phyloP scores from a whole-genome alignment of 2,888 invertebrate species.

The Amaurobius ferox region DNA sequence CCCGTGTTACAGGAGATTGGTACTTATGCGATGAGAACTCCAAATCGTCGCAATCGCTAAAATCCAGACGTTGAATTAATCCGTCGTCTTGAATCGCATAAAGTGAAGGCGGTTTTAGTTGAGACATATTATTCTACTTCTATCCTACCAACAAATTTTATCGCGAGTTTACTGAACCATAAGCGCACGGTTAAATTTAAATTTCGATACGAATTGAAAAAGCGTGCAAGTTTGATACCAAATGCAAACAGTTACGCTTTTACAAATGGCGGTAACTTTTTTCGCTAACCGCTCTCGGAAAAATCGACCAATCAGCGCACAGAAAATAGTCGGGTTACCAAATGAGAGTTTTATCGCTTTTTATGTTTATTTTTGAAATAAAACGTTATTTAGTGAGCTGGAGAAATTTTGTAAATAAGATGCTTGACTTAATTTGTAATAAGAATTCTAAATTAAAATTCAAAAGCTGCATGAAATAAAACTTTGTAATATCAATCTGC shows the following conservation, averaged over 20 bases:
- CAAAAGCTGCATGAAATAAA: no score
- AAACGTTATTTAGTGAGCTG: no score
- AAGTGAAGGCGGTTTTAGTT: constrained; percentile 15
- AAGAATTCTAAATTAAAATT: no score
- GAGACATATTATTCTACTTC: background rate
- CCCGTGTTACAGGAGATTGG: background rate
- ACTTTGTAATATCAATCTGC: no score
- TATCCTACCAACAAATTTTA: background rate
- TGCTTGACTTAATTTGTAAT: no score
- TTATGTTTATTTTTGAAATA: no score
- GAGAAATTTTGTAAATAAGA: no score
- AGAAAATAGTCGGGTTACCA: background rate
- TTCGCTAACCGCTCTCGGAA: constrained; percentile 11
- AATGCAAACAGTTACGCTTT: background rate
- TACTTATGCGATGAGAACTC: background rate
- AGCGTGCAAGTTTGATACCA: background rate
- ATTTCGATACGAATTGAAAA: background rate
- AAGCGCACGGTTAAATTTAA: background rate
- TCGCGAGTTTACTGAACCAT: background rate
- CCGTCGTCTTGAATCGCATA: constrained; percentile 52
- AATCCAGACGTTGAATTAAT: constrained; percentile 36
- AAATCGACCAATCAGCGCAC: constrained; percentile 36
- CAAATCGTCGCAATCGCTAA: constrained; percentile 33
- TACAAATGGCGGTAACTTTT: constrained; percentile 39
- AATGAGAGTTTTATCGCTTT: background rate